Evolutionary conservation across 2,113 vertebrate species (phyloP).

Genomic region (Psammodynastes pulverulentus): DNA sequence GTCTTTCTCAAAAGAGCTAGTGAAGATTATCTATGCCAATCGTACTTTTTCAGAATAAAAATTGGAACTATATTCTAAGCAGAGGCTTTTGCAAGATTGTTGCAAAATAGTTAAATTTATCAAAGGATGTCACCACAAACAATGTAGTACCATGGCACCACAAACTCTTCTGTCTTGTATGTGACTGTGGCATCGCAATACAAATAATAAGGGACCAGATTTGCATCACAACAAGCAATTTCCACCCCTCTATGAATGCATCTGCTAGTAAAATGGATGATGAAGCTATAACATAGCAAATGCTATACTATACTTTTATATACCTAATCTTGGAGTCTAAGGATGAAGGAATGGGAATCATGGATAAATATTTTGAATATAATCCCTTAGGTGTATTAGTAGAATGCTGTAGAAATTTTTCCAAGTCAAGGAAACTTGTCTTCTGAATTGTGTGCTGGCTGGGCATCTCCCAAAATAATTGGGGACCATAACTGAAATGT

Average conservation of each 20-base stretch:
- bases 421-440: background rate
- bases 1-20: background rate
- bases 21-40: background rate
- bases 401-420: background rate
- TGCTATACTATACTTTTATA: background rate
- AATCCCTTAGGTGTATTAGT: background rate
- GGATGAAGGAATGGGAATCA: background rate
- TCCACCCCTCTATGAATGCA: background rate
- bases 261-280: background rate
- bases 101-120: background rate
- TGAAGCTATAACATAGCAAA: background rate
- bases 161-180: background rate
- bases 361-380: background rate
- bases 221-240: background rate
- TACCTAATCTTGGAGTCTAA: background rate
- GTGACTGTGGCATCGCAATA: background rate
- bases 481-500: background rate
- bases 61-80: background rate
- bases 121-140: background rate
- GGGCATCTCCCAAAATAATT: background rate
- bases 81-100: background rate
- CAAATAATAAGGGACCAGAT: background rate
- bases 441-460: background rate
- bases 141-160: background rate
- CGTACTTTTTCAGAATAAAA: background rate